phyloP scores from a whole-genome alignment of 1,140 invertebrate genomes.

The Drosophila ohnishii region DNA sequence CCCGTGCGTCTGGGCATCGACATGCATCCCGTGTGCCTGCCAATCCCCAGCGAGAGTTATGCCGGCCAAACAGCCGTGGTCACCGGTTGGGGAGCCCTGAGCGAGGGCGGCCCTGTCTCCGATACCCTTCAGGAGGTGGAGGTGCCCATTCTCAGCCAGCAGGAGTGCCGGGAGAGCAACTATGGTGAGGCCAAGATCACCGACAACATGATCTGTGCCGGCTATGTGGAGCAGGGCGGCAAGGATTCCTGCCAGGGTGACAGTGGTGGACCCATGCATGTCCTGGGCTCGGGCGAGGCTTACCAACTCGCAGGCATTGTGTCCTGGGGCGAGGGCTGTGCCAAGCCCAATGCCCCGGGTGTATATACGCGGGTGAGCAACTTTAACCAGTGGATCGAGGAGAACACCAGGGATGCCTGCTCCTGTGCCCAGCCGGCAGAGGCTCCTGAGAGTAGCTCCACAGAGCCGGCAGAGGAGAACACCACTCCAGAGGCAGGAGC shows the following conservation, averaged over 20 bases:
- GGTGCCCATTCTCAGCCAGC: constrained; percentile 90
- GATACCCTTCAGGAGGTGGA: constrained; percentile 85
- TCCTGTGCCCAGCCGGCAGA: constrained; percentile 84
- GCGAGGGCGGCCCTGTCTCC: constrained; percentile 85
- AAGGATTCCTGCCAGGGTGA: constrained; percentile 91
- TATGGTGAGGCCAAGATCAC: constrained; percentile 89
- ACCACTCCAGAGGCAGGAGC: constrained; percentile 12
- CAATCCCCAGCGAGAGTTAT: constrained; percentile 85
- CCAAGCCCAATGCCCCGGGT: constrained; percentile 89
- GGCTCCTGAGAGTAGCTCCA: constrained; percentile 11
- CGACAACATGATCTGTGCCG: constrained; percentile 94
- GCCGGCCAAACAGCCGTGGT: constrained; percentile 85
- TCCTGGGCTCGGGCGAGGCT: constrained; percentile 75
- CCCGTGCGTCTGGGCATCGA: constrained; percentile 85
- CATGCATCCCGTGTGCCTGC: constrained; percentile 90
- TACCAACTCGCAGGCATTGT: constrained; percentile 85
- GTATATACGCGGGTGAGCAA: constrained; percentile 93
- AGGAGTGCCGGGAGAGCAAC: constrained; percentile 87
- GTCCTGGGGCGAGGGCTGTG: constrained; percentile 93
- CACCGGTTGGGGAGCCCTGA: constrained; percentile 88
- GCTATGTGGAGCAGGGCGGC: constrained; percentile 87
- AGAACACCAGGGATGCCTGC: constrained; percentile 87
- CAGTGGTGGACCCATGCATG: constrained; percentile 87
- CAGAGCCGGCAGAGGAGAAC: not conserved
- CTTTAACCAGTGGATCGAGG: constrained; percentile 89